Base-by-base conservation (phyloP, 2,888 invertebrate species). In the Hypomecis atomaria region DNA sequence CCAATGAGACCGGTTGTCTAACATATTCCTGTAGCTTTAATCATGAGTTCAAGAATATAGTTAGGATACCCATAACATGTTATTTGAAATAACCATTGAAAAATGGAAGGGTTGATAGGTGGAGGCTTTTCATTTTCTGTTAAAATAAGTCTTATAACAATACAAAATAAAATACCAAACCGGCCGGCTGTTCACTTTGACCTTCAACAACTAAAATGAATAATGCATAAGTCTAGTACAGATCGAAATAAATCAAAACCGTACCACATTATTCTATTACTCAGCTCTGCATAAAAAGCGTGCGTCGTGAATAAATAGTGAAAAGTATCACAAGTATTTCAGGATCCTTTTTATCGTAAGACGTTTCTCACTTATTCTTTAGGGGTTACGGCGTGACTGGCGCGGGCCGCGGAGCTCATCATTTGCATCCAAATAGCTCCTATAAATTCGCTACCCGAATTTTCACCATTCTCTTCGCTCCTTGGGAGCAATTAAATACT, bases 351-450 rank as follows among this genome's bases (percentile, higher is more conserved):
- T 85, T 79, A 85, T 82, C 85, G 83, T 84, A 87, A 89, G 89
- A 85, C 87, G 86, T 84, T 89, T 86, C 89, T 88, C 89, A 87
- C 89, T 89, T 91, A 90, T 89, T 89, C 90, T 90, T 89, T 88
- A 82, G 87, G 86, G 87, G 86, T 86, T 86, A 87, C 82, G 82
- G 81, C 85, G 84, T 83, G 85, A 81, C 82, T 83, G 81, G 78
- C 81, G 84, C 77, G 79, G 87, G 85, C 85, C 86, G 78, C 78
- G 77, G 82, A 87, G 89, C 88, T 90, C 90, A 89, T 90, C 90
- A 92, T 92, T 92, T 92, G 91, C 91, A 91, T 92, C 88, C 88
- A 91, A 91, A 92, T 90, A 89, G 90, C 90, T 90, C 84, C 88
- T 89, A 90, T 91, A 92, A 92, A 92, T 91, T 92, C 89, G 87